Percentiles rank a stretch among this genome's conserved stretches.
phyloP scores from a whole-genome alignment of 2,113 vertebrate species.

The Ochotona curzoniae region DNA sequence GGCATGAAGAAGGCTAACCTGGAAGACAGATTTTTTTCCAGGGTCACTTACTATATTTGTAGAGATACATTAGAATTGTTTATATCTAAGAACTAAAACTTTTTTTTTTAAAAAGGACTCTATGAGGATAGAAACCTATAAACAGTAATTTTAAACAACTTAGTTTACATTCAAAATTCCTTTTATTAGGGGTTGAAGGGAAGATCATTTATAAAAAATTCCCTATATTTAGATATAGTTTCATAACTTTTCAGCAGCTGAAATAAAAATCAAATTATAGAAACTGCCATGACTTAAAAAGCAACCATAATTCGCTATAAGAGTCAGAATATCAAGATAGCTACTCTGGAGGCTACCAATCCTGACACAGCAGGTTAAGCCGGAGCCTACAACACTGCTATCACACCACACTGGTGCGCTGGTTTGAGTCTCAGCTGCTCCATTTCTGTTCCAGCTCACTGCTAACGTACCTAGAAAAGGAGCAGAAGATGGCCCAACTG shows the following conservation, averaged over 20 bases:
- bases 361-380: too few relatives aligned
- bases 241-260: conserved; percentile 45
- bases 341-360: not conserved
- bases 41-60: not conserved
- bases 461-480: too few relatives aligned
- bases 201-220: conserved; percentile 34
- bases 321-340: not conserved
- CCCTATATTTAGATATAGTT: not conserved
- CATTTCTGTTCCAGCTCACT: too few relatives aligned
- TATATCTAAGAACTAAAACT: not conserved
- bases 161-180: conserved; percentile 43
- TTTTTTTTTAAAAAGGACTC: not conserved
- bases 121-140: not conserved
- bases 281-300: conserved; percentile 21
- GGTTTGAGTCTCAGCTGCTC: too few relatives aligned
- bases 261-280: conserved; percentile 37
- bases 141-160: conserved; percentile 31
- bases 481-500: too few relatives aligned
- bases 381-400: too few relatives aligned
- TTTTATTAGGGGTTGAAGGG: not conserved
- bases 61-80: not conserved
- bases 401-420: too few relatives aligned
- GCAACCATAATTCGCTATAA: not conserved
- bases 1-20: not conserved
- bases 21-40: not conserved